phyloP scores from a whole-genome alignment of 2,113 vertebrate genomes.

The Toxostoma redivivum region DNA sequence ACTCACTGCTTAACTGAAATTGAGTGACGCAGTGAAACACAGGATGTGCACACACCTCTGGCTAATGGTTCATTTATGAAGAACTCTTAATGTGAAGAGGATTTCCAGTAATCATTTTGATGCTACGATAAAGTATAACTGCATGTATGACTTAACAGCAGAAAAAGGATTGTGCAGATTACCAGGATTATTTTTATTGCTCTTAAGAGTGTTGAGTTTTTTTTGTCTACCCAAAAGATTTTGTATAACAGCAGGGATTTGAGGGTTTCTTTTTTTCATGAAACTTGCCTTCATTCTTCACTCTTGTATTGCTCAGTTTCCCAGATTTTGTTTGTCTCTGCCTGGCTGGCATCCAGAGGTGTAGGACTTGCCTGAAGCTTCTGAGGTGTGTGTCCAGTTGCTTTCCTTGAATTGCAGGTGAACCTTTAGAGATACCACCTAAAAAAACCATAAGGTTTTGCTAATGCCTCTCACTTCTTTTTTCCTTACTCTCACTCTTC shows the following conservation, averaged over 20 bases:
- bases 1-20: background rate
- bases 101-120: background rate
- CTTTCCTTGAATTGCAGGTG: background rate
- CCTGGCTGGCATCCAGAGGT: background rate
- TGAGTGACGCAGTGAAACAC: background rate
- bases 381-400: fast-evolving
- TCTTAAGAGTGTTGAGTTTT: background rate
- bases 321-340: background rate
- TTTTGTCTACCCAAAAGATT: background rate
- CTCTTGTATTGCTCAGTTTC: background rate
- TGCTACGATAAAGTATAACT: background rate
- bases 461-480: background rate
- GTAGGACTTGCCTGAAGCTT: background rate
- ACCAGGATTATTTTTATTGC: background rate
- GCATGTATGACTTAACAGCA: background rate
- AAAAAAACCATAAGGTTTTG: background rate
- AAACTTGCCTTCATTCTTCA: background rate
- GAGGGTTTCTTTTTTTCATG: background rate
- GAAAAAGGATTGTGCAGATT: background rate
- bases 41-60: background rate
- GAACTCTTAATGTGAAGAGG: background rate
- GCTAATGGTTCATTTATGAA: background rate
- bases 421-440: background rate
- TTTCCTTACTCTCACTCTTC: background rate
- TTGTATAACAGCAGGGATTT: background rate